Base-by-base conservation (phyloP, 30 jellyfish, hydroid and myxozoan genomes). In the Aurelia sp. region DNA sequence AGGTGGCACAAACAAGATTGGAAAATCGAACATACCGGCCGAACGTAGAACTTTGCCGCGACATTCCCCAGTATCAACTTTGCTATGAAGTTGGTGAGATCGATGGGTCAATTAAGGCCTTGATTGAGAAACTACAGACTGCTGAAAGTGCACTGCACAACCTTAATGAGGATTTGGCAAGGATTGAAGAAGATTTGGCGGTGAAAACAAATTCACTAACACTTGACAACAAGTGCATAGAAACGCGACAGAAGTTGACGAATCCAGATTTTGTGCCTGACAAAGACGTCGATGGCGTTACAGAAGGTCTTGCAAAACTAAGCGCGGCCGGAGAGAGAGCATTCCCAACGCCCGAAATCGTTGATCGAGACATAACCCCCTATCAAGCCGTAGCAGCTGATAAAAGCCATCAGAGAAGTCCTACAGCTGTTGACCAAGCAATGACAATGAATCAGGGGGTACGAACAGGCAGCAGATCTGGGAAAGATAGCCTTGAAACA, bases 1-100 rank as follows among this genome's bases (percentile, higher is more conserved):
- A 95, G 99, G 99, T 95, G 61, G 98, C 99, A 27, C 97, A 95
- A 55, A 95, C 98, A 52, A 87, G 99, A 31, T 83, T 95, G 20
- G 99, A 95, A 53, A 85, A 87, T 44, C 90, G 99, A 67, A 90
- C 96, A 7, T 69, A 60, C 58, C 85, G 99, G 17, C 94, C 95
- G 68, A 95, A 90, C 55, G 97, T 90, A 1, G 99, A 95, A 67
- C 86, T 95, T 11, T 95, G 99, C 76, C 86, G 98, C 22, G 99
- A 95, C 81, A 90, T 84, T 57, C 99, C 99, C 19, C 97, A 95
- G 60, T 89, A 86, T 59, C 99, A 95, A 63, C 93, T 95, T 20
- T 95, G 97, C 81, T 82, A 89, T 63, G 99, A 95, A 77, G 97
- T 89, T 75, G 97, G 94, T n/a, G 99, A 95, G 77, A 90, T 95